Percentiles rank a stretch among this genome's conserved stretches.
Conservation (phyloP, 2,797 vertebrate species). For the Pangasius macronema region DNA sequence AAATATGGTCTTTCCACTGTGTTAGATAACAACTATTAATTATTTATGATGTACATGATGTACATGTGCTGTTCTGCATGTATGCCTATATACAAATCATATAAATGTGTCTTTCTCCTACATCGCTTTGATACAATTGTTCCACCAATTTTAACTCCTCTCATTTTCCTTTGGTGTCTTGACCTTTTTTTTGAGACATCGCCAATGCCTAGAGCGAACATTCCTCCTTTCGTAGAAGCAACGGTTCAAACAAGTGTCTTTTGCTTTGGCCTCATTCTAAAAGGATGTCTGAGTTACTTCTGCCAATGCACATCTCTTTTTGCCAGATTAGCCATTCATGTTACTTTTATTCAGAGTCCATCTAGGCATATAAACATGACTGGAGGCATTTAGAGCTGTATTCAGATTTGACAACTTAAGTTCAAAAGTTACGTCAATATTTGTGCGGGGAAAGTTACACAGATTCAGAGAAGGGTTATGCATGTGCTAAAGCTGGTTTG, state of each 20-base stretch:
- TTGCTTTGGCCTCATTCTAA: constrained; percentile 51
- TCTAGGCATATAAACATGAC: constrained; percentile 1
- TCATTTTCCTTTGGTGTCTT: constrained; percentile 64
- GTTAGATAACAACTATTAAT: not conserved
- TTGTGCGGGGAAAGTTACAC: not conserved
- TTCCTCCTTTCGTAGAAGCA: constrained; percentile 61
- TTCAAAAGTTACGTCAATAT: not conserved
- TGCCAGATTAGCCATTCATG: constrained; percentile 26
- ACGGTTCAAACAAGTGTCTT: constrained; percentile 61
- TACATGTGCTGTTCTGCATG: no score
- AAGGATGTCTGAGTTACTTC: constrained; percentile 54
- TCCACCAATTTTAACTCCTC: constrained; percentile 21
- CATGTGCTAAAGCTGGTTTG: not conserved
- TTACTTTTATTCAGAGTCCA: constrained; percentile 19
- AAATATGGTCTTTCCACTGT: not conserved
- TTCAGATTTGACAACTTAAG: not conserved
- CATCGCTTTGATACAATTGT: not conserved
- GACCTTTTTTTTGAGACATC: constrained; percentile 69
- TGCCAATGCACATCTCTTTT: constrained; percentile 39
- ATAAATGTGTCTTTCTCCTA: not conserved
- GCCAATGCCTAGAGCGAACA: constrained; percentile 68
- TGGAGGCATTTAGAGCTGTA: not conserved
- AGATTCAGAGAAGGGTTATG: not conserved
- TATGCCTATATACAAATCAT: not conserved
- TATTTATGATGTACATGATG: not conserved